Percentiles rank a stretch among this genome's conserved stretches.
phyloP scores from a whole-genome alignment of 2,888 invertebrate genomes.

The Invenusta paracnida region DNA sequence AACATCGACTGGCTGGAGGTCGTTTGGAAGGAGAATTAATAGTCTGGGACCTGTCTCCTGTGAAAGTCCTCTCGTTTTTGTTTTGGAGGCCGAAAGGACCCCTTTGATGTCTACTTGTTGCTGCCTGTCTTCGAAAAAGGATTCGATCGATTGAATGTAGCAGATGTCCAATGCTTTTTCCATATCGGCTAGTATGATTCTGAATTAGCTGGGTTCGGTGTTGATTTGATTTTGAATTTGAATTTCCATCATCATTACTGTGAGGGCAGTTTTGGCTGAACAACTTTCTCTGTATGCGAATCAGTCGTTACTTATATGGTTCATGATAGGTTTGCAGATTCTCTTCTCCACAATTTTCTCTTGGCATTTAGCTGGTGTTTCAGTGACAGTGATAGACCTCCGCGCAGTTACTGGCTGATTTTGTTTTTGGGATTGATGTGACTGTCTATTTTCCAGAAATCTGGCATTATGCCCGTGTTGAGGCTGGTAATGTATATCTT shows the following conservation, averaged over 20 bases:
- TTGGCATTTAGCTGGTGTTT: slow-evolving; percentile 18
- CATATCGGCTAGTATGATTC: slow-evolving; percentile 21
- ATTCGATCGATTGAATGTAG: neutral
- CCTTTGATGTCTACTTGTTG: slow-evolving; percentile 6
- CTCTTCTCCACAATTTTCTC: slow-evolving; percentile 2
- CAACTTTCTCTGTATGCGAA: slow-evolving; percentile 13
- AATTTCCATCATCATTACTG: slow-evolving; percentile 10
- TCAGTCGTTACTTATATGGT: neutral
- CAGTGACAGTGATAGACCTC: slow-evolving; percentile 12
- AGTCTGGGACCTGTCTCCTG: slow-evolving; percentile 5
- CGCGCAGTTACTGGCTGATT: neutral
- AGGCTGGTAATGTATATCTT: neutral
- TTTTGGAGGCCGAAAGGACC: slow-evolving; percentile 27
- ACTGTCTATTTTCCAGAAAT: slow-evolving; percentile 11
- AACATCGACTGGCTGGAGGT: neutral
- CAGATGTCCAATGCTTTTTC: neutral
- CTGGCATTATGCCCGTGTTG: neutral
- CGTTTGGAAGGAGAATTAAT: slow-evolving; percentile 3
- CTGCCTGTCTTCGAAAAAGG: slow-evolving; percentile 2
- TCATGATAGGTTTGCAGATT: slow-evolving; percentile 22
- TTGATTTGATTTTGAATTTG: slow-evolving; percentile 1
- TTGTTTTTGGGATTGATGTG: neutral
- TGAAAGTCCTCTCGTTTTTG: slow-evolving; percentile 6
- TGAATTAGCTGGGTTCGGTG: slow-evolving; percentile 2
- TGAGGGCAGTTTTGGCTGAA: slow-evolving; percentile 13